Conservation (phyloP, 2,797 vertebrate species). For the Rhincodon typus region DNA sequence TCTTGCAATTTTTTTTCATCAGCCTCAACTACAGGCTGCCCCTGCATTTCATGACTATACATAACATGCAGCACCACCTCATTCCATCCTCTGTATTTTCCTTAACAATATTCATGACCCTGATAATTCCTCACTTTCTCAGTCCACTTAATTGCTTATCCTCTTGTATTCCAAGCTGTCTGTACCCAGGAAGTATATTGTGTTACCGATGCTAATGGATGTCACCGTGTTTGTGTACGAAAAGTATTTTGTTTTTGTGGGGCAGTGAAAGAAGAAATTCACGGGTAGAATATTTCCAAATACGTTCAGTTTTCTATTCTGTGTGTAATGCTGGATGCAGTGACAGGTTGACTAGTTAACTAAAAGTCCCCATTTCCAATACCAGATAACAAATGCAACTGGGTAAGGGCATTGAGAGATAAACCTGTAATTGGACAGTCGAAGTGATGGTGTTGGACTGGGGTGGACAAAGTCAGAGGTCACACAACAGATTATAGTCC, state of each 20-base stretch:
- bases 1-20: not conserved
- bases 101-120: not conserved
- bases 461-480: too few species aligned
- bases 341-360: too few species aligned
- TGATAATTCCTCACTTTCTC: not conserved
- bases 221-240: too few species aligned
- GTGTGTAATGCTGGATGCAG: not conserved
- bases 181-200: not conserved
- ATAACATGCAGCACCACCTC: not conserved
- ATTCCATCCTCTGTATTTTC: not conserved
- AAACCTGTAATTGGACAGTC: too few species aligned
- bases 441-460: too few species aligned
- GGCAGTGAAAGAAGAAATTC: not conserved
- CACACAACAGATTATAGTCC: too few species aligned
- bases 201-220: not conserved
- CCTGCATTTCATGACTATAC: too few species aligned
- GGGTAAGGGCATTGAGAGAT: too few species aligned
- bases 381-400: too few species aligned
- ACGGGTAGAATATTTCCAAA: not conserved
- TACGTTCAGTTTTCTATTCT: not conserved
- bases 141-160: not conserved
- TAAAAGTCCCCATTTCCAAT: too few species aligned
- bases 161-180: too few species aligned
- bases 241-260: not conserved
- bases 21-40: not conserved